Evolutionary conservation across 2,888 invertebrate genomes (phyloP).

Genomic region (Arrhopalites spinosus): DNA sequence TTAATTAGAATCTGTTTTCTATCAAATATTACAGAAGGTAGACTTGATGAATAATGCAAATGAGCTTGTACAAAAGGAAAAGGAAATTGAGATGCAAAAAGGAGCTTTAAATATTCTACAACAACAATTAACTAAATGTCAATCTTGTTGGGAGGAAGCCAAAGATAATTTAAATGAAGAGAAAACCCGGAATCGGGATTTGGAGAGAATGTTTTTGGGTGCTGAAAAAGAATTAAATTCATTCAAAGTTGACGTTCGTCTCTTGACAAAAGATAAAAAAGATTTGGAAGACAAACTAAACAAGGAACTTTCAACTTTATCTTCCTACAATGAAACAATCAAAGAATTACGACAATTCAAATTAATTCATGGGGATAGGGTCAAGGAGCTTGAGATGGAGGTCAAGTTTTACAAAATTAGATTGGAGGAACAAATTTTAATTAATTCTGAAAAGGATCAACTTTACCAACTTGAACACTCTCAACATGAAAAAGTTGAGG

Average conservation of each 20-base stretch:
- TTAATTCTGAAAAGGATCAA: neutral
- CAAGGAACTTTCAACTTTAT: slow-evolving; percentile 3
- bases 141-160: slow-evolving; percentile 34
- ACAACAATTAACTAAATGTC: slow-evolving; percentile 39
- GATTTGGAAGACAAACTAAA: slow-evolving; percentile 34
- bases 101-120: slow-evolving; percentile 40
- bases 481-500: slow-evolving; percentile 1
- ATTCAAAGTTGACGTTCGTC: slow-evolving; percentile 42
- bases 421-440: neutral
- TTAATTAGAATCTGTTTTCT: neutral
- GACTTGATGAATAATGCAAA: slow-evolving; percentile 18
- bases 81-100: slow-evolving; percentile 33
- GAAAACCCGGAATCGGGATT: slow-evolving; percentile 30
- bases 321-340: slow-evolving; percentile 4
- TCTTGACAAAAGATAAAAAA: slow-evolving; percentile 37
- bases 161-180: slow-evolving; percentile 35
- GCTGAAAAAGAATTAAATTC: slow-evolving; percentile 39
- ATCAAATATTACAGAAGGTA: slow-evolving; percentile 27
- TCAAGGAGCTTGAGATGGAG: slow-evolving; percentile 25
- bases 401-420: neutral
- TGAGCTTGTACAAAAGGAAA: slow-evolving; percentile 26
- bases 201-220: slow-evolving; percentile 23
- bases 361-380: neutral
- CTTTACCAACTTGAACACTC: slow-evolving; percentile 5
- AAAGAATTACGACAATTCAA: neutral